These are phyloP conservation scores for Hyles vespertilio DNA, from an alignment of 1,140 invertebrate genomes.

Conservation along the genomic window DNA sequence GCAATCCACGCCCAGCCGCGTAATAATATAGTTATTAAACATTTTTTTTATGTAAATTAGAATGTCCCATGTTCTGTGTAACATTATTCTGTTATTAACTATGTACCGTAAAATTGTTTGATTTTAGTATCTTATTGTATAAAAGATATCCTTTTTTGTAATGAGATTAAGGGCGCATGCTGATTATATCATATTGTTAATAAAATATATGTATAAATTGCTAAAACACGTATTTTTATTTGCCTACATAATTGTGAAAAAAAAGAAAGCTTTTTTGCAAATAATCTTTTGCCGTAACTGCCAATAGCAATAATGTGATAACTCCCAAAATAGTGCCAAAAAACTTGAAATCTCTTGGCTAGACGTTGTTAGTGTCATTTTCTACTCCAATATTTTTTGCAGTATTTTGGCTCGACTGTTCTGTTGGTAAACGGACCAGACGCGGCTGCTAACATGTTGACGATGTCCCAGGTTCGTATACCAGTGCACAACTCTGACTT, in stretches of 20 bases:
- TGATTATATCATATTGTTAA: constrained; percentile 73
- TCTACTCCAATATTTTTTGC: too few relatives aligned
- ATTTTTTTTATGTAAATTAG: constrained; percentile 57
- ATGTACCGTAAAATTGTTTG: constrained; percentile 40
- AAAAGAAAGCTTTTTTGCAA: too few relatives aligned
- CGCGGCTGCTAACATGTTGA: too few relatives aligned
- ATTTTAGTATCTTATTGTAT: constrained; percentile 61
- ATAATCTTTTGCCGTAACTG: too few relatives aligned
- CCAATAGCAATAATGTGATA: too few relatives aligned
- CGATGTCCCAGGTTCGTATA: too few relatives aligned
- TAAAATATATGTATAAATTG: constrained; percentile 74
- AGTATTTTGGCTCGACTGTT: too few relatives aligned
- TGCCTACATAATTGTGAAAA: neutral
- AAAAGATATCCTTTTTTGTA: constrained; percentile 50
- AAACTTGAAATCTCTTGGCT: too few relatives aligned
- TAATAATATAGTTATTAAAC: constrained; percentile 6
- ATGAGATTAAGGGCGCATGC: constrained; percentile 65
- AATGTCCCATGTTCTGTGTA: constrained; percentile 55
- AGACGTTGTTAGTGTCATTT: too few relatives aligned
- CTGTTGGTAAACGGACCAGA: too few relatives aligned
- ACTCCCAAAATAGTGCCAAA: too few relatives aligned
- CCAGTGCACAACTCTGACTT: too few relatives aligned
- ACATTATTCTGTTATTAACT: constrained; percentile 47
- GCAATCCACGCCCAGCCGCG: neutral
- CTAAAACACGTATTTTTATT: constrained; percentile 36